Evolutionary conservation across 2,113 vertebrate species (phyloP).

Genomic region (Trachemys scripta): DNA sequence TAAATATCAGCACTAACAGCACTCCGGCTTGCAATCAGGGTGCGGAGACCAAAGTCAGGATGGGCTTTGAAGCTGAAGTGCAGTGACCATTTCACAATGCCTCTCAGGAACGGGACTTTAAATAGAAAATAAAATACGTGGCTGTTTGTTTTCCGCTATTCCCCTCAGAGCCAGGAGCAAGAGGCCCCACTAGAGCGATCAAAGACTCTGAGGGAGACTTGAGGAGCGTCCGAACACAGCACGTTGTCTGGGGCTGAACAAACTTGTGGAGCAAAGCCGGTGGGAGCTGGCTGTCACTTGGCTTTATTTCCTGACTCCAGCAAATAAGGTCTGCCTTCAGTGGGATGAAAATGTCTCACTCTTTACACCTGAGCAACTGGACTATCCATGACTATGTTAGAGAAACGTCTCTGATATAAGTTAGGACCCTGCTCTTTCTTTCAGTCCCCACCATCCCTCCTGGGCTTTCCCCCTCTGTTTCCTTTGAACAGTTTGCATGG

Average conservation of each 20-base stretch:
- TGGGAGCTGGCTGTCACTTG: conserved; percentile 31
- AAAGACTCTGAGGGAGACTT: background rate
- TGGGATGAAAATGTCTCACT: background rate
- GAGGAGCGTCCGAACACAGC: background rate
- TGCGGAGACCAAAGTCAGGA: no score
- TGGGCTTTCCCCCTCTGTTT: background rate
- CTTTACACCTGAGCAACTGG: background rate
- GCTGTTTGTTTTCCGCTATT: background rate
- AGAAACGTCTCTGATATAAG: background rate
- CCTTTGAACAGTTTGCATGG: background rate
- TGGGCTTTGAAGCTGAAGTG: background rate
- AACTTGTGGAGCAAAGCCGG: conserved; percentile 20
- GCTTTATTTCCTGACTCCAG: conserved; percentile 19
- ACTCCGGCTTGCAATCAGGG: background rate
- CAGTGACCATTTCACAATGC: fast-evolving
- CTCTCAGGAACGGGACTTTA: fast-evolving
- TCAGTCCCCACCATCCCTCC: background rate
- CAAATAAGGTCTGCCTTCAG: background rate
- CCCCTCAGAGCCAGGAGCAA: background rate
- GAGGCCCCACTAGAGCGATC: background rate
- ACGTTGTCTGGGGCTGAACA: conserved; percentile 7
- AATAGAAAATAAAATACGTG: fast-evolving
- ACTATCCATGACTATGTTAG: background rate
- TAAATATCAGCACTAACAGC: background rate
- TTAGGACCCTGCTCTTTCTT: background rate